Evolutionary conservation across 2,797 vertebrate genomes (phyloP).

Genomic region (Sebastes trivittatus): DNA sequence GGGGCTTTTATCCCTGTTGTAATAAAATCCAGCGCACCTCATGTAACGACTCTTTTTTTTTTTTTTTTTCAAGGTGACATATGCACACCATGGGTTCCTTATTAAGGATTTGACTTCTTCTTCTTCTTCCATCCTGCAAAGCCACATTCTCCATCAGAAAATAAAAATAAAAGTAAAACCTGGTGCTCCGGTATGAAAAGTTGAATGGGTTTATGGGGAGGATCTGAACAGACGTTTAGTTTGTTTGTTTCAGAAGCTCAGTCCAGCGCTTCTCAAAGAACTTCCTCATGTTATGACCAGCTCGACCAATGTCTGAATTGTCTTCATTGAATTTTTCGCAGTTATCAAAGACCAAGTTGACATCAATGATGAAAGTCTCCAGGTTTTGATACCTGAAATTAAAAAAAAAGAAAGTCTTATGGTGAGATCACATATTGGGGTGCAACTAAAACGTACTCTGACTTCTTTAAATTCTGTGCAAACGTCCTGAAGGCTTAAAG

Average conservation of each 20-base stretch:
- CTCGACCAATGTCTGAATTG: slow-evolving; percentile 98
- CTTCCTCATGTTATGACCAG: slow-evolving; percentile 98
- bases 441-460: neutral
- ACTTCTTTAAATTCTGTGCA: slow-evolving; percentile 28
- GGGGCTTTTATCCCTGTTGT: slow-evolving; percentile 96
- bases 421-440: neutral
- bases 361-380: slow-evolving; percentile 96
- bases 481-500: neutral
- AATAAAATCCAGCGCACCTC: slow-evolving; percentile 88
- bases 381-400: slow-evolving; percentile 91
- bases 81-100: slow-evolving; percentile 58
- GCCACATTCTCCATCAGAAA: slow-evolving; percentile 57
- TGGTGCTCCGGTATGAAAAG: slow-evolving; percentile 63
- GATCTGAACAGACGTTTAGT: slow-evolving; percentile 79
- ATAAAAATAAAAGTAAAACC: slow-evolving; percentile 59
- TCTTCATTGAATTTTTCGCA: slow-evolving; percentile 99
- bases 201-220: slow-evolving; percentile 53
- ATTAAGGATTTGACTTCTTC: slow-evolving; percentile 58
- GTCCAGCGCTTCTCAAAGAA: slow-evolving; percentile 99
- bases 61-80: slow-evolving; percentile 52
- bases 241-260: slow-evolving; percentile 95
- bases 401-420: neutral
- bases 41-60: slow-evolving; percentile 62
- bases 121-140: slow-evolving; percentile 62
- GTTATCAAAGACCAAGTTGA: slow-evolving; percentile 99